These are phyloP conservation scores for Microcebus ravelobensis DNA, from an alignment of 2,113 vertebrate genomes.

Conservation along the genomic window DNA sequence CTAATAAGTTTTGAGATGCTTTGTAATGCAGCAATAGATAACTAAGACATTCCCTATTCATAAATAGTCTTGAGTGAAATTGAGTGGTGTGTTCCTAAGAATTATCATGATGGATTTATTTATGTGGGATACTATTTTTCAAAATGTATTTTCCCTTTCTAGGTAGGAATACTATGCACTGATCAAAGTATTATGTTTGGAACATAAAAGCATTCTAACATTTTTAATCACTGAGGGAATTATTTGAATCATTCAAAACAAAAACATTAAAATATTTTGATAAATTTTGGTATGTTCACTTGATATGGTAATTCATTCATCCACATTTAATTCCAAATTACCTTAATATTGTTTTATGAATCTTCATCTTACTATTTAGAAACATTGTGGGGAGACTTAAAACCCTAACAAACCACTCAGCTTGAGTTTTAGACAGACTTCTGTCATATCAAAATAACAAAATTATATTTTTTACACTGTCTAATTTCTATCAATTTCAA, in stretches of 20 bases:
- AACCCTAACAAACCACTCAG: not conserved
- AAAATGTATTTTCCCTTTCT: not conserved
- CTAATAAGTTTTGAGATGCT: not conserved
- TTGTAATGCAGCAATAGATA: not conserved
- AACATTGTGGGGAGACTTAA: accelerated
- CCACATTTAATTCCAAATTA: not conserved
- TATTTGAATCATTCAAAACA: not conserved
- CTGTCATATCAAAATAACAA: not conserved
- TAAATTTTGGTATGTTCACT: not conserved
- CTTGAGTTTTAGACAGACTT: not conserved
- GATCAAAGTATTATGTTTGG: not conserved
- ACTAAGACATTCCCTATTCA: not conserved
- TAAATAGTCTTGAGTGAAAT: not conserved
- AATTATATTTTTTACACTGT: not conserved
- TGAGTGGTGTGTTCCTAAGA: not conserved
- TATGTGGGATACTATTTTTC: not conserved
- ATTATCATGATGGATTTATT: not conserved
- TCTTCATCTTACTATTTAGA: not conserved
- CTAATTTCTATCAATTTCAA: not conserved
- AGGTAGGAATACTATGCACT: accelerated
- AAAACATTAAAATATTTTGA: not conserved
- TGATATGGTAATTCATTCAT: not conserved
- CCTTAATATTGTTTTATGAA: not conserved
- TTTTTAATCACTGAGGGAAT: not conserved
- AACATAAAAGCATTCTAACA: not conserved